phyloP scores from a whole-genome alignment of 2,113 vertebrate species.

The Hemiprocne comata region DNA sequence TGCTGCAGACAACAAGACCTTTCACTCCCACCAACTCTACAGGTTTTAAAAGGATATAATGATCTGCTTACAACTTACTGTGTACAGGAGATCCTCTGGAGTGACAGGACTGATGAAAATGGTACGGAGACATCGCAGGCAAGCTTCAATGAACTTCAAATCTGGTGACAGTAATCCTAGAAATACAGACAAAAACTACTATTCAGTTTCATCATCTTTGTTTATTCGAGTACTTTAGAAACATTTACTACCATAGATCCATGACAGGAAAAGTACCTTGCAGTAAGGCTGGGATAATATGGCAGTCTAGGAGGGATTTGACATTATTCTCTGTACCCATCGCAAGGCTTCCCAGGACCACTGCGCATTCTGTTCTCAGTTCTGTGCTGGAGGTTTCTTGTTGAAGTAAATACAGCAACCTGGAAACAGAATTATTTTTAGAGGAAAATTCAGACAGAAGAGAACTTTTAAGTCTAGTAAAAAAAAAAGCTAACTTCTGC shows the following conservation, averaged over 20 bases:
- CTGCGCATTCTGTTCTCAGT: conserved; percentile 92
- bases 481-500: background rate
- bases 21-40: background rate
- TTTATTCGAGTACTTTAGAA: background rate
- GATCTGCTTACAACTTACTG: conserved; percentile 81
- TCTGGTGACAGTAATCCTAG: conserved; percentile 91
- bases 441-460: background rate
- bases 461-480: background rate
- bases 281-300: conserved; percentile 96
- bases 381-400: conserved; percentile 92
- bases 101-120: conserved; percentile 97
- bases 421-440: conserved; percentile 68
- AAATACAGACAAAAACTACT: background rate
- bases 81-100: conserved; percentile 96
- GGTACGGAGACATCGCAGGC: conserved; percentile 94
- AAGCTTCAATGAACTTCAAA: conserved; percentile 95
- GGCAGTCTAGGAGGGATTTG: conserved; percentile 98
- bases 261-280: conserved; percentile 82
- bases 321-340: conserved; percentile 99
- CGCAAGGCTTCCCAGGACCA: conserved; percentile 95
- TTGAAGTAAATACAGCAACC: conserved; percentile 96
- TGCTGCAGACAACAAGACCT: background rate
- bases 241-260: background rate
- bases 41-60: background rate
- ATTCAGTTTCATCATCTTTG: background rate